Evolutionary conservation across 2,797 vertebrate genomes (phyloP), one percentile per base, ranked within the genome.

Genomic region (Enteromius trimaculatus): DNA sequence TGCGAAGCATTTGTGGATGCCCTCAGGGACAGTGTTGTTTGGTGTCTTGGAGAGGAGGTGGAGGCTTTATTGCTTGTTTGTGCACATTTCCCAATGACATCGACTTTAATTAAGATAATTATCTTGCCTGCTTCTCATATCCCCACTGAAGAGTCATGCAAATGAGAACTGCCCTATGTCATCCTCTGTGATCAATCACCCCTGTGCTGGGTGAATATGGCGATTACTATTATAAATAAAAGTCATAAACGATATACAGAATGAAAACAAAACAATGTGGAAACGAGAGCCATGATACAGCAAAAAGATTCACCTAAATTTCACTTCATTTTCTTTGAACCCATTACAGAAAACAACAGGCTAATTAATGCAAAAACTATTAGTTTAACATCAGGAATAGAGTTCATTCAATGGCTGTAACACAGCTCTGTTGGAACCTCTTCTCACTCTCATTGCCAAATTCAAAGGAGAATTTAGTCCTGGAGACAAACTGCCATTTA

Each of bases 31-130:
- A 72, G 34, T 79, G 75, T 81, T 83, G 81, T 89, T 29, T 84
- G 55, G 79, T 86, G 77, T 83, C 82, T 88, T 86, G 81, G 86
- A 89, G 85, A 80, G 77, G 75, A 65, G 26, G 80, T 86, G 85
- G 26, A 62, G 76, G 84, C 81, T 83, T 90, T 93, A 91, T 93
- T 92, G 90, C 88, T 90, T 91, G 90, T 93, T 93, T 92, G 86
- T 90, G 89, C 90, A 91, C 81, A 90, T 92, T 91, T 93, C 78
- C 89, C 88, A 91, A 85, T 91, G 91, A 93, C 91, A 91, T 85
- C 84, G 79, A 89, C 89, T 94, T 93, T 93, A 93, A 94, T 95
- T 94, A 93, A 91, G 90, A 93, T 91, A 91, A 93, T 92, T 90
- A 93, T 93, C 92, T 77, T 68, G 3, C 77, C 81, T 84, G 88